phyloP scores from a whole-genome alignment of 2,888 invertebrate species.

The Phymatocera aterrima region DNA sequence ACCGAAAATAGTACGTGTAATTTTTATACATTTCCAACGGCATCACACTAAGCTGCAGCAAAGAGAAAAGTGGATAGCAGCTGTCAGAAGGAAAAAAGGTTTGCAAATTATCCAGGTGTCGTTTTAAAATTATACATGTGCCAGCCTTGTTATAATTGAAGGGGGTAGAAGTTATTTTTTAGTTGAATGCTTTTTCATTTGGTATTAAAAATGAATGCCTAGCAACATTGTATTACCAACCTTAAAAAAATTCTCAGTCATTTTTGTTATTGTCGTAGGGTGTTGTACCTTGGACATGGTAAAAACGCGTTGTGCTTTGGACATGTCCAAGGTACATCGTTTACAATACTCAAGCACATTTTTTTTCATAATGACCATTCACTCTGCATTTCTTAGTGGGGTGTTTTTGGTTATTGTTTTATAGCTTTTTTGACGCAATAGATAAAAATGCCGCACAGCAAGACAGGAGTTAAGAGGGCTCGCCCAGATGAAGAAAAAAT shows the following conservation, averaged over 20 bases:
- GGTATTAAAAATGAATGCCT: not conserved
- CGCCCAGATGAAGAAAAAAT: too few relatives aligned
- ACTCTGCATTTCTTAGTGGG: not conserved
- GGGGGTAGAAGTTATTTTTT: not conserved
- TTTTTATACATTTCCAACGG: too few relatives aligned
- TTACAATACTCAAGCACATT: not conserved
- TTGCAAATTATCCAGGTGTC: too few relatives aligned
- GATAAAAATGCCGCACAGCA: too few relatives aligned
- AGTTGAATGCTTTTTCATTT: not conserved
- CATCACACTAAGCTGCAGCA: too few relatives aligned
- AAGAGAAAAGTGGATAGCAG: too few relatives aligned
- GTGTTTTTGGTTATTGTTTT: not conserved
- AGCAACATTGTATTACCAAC: not conserved
- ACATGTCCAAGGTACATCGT: not conserved
- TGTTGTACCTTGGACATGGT: constrained; percentile 15
- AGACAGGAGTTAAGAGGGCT: too few relatives aligned
- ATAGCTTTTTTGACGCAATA: not conserved
- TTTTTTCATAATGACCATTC: not conserved
- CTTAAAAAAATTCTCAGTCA: not conserved
- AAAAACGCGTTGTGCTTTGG: not conserved
- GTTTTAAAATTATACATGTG: too few relatives aligned
- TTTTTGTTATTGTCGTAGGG: not conserved
- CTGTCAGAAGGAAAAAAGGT: too few relatives aligned
- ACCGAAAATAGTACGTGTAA: too few relatives aligned
- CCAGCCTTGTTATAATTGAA: not conserved